A percentile compares a stretch with the other conserved stretches of the same genome.
These are phyloP conservation scores for Antigone vipio DNA, from an alignment of 2,113 vertebrate genomes.

Conservation along the genomic window DNA sequence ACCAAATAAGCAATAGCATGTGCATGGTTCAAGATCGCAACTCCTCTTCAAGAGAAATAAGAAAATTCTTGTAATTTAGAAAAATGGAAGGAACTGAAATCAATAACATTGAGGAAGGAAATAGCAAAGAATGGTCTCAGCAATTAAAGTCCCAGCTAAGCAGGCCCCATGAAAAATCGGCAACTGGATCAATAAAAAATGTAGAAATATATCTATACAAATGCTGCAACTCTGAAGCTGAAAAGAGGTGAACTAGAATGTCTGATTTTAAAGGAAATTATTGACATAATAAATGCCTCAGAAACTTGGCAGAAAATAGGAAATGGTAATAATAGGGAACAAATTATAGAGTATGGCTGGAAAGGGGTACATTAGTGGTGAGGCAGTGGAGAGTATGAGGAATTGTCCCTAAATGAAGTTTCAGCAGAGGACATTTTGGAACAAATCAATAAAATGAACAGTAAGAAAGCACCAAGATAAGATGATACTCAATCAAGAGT, in stretches of 20 bases:
- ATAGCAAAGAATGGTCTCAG: constrained; percentile 33
- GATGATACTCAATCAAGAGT: constrained; percentile 47
- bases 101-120: constrained; percentile 45
- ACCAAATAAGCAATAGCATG: background rate
- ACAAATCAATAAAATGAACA: constrained; percentile 51
- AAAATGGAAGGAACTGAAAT: constrained; percentile 16
- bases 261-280: constrained; percentile 42
- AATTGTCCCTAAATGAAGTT: constrained; percentile 65
- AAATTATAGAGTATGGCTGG: constrained; percentile 37
- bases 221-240: constrained; percentile 10
- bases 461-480: constrained; percentile 51
- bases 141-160: constrained; percentile 51
- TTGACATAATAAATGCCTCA: constrained; percentile 57
- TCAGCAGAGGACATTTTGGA: constrained; percentile 54
- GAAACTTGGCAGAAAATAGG: constrained; percentile 49
- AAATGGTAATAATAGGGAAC: constrained; percentile 37
- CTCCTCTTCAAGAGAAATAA: background rate
- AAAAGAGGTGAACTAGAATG: constrained; percentile 18
- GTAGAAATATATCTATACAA: constrained; percentile 32
- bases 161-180: constrained; percentile 30
- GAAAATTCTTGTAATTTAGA: background rate
- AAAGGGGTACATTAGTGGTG: constrained; percentile 49
- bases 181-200: constrained; percentile 43
- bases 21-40: background rate
- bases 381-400: constrained; percentile 32